These are phyloP conservation scores for Lichenostomus cassidix DNA, from an alignment of 2,113 vertebrate genomes.

Conservation along the genomic window DNA sequence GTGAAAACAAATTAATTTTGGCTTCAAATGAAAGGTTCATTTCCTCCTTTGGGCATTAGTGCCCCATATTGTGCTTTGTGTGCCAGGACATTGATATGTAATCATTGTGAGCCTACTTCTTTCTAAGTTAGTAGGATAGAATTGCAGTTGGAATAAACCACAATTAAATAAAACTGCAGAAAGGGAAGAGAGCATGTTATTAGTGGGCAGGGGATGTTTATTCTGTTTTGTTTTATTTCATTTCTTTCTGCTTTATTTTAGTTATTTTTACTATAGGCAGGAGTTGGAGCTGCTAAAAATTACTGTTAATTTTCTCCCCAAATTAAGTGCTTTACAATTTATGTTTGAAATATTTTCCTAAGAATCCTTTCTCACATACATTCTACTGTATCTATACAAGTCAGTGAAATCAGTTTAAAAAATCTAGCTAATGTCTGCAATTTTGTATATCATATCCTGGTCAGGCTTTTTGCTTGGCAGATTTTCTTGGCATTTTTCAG, in stretches of 20 bases:
- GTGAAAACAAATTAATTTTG: neutral
- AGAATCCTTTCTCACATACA: neutral
- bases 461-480: neutral
- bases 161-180: neutral
- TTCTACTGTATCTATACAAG: neutral
- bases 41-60: neutral
- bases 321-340: neutral
- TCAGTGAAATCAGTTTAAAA: neutral
- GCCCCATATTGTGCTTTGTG: neutral
- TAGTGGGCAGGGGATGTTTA: neutral
- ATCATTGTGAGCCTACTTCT: neutral
- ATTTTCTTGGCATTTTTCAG: neutral
- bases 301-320: neutral
- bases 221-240: neutral
- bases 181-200: neutral
- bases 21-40: neutral
- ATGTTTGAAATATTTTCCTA: neutral
- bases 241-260: neutral
- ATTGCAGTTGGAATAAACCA: neutral
- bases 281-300: neutral
- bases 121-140: neutral
- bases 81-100: neutral
- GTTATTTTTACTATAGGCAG: neutral
- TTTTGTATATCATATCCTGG: neutral
- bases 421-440: neutral